Base-by-base conservation (phyloP, 1,140 invertebrate species). In the Gonatopus flavifemur region DNA sequence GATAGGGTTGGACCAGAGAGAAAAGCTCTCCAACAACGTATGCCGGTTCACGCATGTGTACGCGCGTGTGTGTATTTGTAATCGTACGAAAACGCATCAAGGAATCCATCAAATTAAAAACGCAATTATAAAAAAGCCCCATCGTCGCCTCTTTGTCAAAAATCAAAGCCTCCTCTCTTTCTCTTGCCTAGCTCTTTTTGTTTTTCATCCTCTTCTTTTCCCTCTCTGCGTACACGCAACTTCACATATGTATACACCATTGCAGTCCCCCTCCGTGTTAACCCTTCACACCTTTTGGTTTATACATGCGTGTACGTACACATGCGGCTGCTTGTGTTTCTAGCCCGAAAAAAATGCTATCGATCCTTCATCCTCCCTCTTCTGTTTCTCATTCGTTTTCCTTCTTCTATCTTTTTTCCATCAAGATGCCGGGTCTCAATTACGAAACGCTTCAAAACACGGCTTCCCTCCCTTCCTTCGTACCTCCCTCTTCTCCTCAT, bases 41-140 rank as follows among this genome's bases (percentile, higher is more conserved):
- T n/a, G n/a, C n/a, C n/a, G n/a, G n/a, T n/a, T n/a, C n/a, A n/a
- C n/a, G n/a, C n/a, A n/a, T n/a, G n/a, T n/a, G n/a, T n/a, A n/a
- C n/a, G n/a, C n/a, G n/a, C n/a, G n/a, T n/a, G n/a, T n/a, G n/a
- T n/a, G n/a, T n/a, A n/a, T n/a, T n/a, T n/a, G n/a, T n/a, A n/a
- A n/a, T 32, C 47, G 52, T 46, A 36, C 52, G 48, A 55, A 53
- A 66, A 64, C 48, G 62, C 62, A 63, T 72, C 64, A 72, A 72
- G 72, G 67, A 64, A 66, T 74, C 66, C 69, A 69, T 70, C 69
- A 72, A 71, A 76, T 72, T 73, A 76, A 76, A 76, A 76, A 74
- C 66, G 72, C 70, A 76, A 74, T 74, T 71, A 74, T 69, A 73
- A 74, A 73, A 69, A 73, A 66, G 68, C 63, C n/a, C n/a, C n/a